Evolutionary conservation across 2,113 vertebrate species (phyloP), one percentile per base, ranked within the genome.

Genomic region (Holacanthus passer): DNA sequence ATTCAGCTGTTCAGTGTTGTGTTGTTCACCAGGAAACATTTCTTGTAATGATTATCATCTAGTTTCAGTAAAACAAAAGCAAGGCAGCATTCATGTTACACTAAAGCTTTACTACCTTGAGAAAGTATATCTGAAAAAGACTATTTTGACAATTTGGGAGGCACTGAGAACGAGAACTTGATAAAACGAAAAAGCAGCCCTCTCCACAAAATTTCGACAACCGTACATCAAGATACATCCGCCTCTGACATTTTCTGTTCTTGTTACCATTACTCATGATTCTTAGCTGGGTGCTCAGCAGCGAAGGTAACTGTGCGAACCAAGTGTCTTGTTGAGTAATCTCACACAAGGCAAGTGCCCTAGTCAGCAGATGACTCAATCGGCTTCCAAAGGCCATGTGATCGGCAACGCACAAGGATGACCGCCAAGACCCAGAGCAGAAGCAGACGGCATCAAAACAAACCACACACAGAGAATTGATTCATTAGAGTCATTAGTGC

Each of bases 361-460:
- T 55, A 81, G 79, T 90, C 83, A 79, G 74, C 62, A 86, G 43
- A 82, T 77, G 77, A 88, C 50, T 73, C 79, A 70, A 5, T 69
- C 53, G n/a, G 71, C 47, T 66, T 67, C 43, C 73, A 72, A 68
- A 80, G 80, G 63, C 39, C 65, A 68, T 63, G 83, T 85, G 79
- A 87, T 77, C 29, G 41, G 59, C 56, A 63, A 48, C 45, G 19
- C 60, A 14, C 1, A 68, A 55, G 53, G 47, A 71, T 1, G 17
- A 24, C 41, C 2, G 50, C 69, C 68, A 76, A 77, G 62, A 79
- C 53, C n/a, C 47, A 43, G 39, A 80, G 47, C 55, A 74, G 69
- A 41, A 69, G 45, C 71, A 63, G 32, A 58, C 35, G 2, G 29
- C 50, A 59, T 67, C 65, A 41, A 65, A 83, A 71, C 77, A 81